phyloP scores from a whole-genome alignment of 2,797 vertebrate species.

The Pygocentrus nattereri region DNA sequence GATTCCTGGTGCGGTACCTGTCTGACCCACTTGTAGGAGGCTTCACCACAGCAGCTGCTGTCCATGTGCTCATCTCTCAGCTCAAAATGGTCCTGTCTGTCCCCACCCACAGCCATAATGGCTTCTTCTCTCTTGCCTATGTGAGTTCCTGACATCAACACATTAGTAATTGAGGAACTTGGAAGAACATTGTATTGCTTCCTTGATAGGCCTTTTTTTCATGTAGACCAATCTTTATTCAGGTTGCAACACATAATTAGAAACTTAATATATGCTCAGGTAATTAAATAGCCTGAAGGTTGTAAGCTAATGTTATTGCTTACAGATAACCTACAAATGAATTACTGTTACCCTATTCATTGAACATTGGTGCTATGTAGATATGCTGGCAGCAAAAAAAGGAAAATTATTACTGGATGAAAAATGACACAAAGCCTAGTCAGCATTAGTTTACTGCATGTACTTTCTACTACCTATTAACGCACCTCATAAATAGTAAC shows the following conservation, averaged over 20 bases:
- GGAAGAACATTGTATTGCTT: not conserved
- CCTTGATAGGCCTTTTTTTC: not conserved
- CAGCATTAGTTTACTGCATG: not conserved
- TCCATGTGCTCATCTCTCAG: conserved; percentile 88
- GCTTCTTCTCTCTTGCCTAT: conserved; percentile 85
- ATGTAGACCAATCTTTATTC: not conserved
- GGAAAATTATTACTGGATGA: too few species aligned
- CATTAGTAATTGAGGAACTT: not conserved
- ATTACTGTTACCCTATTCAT: not conserved
- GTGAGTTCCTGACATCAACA: conserved; percentile 73
- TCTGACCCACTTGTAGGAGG: conserved; percentile 87
- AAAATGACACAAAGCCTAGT: too few species aligned
- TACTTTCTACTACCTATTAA: not conserved
- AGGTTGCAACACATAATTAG: not conserved
- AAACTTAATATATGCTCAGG: not conserved
- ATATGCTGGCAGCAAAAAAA: not conserved
- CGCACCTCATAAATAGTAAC: not conserved
- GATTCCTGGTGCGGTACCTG: conserved; percentile 87
- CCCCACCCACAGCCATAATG: conserved; percentile 83
- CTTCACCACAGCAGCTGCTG: conserved; percentile 88
- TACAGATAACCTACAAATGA: not conserved
- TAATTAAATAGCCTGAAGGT: not conserved
- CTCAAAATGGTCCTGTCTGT: conserved; percentile 86
- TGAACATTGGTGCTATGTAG: too few species aligned
- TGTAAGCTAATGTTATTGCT: not conserved